These are phyloP conservation scores for Hypsopygia costalis DNA, from an alignment of 2,888 invertebrate genomes.

Conservation along the genomic window DNA sequence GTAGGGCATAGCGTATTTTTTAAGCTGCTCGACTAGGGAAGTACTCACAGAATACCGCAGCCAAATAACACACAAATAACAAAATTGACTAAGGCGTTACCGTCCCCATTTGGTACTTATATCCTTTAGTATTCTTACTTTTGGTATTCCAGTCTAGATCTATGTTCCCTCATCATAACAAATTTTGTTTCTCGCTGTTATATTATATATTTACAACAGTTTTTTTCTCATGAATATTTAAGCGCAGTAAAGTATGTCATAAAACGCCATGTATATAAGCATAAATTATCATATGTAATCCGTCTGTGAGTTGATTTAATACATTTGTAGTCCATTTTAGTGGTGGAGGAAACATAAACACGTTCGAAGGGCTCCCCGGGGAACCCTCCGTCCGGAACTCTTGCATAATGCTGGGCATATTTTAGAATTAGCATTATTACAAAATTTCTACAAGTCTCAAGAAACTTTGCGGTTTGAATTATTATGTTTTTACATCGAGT, in stretches of 20 bases:
- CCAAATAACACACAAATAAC: no score
- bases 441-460: conserved; percentile 1
- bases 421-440: conserved; percentile 7
- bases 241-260: neutral
- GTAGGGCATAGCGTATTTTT: no score
- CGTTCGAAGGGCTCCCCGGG: neutral
- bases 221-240: neutral
- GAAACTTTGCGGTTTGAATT: neutral
- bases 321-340: neutral
- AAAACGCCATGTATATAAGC: neutral
- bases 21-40: no score
- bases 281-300: neutral
- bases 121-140: no score
- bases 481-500: no score
- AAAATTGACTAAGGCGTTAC: no score
- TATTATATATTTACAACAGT: no score
- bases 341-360: neutral
- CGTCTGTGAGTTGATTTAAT: neutral
- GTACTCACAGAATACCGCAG: no score
- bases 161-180: no score
- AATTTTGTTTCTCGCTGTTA: no score
- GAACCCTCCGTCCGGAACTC: neutral
- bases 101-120: no score
- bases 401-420: conserved; percentile 6
- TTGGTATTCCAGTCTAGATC: no score